Evolutionary conservation across 92 coral and sea anemone species (phyloP).

Genomic region (Parazoanthus atlanticus): DNA sequence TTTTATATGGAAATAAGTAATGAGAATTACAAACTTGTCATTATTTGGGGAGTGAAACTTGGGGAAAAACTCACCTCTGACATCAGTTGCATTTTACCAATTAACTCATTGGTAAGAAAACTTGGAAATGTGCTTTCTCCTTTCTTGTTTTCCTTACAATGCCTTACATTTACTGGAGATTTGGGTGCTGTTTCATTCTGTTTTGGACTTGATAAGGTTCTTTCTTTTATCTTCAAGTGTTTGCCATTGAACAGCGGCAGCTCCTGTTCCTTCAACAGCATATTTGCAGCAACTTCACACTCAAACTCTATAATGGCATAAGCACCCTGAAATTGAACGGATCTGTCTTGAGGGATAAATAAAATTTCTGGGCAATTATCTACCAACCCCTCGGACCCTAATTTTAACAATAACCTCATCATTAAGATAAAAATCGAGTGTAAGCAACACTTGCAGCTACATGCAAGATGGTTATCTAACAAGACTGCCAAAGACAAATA

Average conservation of each 20-base stretch:
- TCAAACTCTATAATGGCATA: conserved; percentile 93
- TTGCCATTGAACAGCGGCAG: conserved; percentile 75
- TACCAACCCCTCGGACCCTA: too few relatives aligned
- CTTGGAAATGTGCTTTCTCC: conserved; percentile 52
- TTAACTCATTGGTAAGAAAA: conserved; percentile 12
- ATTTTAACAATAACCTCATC: too few relatives aligned
- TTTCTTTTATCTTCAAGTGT: conserved; percentile 73
- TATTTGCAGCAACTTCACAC: conserved; percentile 59
- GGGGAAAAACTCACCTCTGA: conserved; percentile 20
- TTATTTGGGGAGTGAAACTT: too few relatives aligned
- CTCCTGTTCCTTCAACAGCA: conserved; percentile 61
- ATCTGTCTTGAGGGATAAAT: background rate
- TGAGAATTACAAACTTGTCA: background rate
- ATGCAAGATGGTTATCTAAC: too few relatives aligned
- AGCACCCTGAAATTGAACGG: conserved; percentile 58
- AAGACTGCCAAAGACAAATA: too few relatives aligned
- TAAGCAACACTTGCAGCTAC: too few relatives aligned
- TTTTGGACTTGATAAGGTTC: conserved; percentile 63
- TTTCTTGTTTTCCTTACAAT: conserved; percentile 51
- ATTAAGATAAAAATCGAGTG: too few relatives aligned
- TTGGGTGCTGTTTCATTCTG: conserved; percentile 4
- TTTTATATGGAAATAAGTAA: background rate
- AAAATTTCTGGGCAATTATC: background rate
- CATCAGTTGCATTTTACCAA: conserved; percentile 1
- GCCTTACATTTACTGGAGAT: conserved; percentile 25